Percentiles rank a stretch among this genome's conserved stretches.
These are phyloP conservation scores for Idaea aversata DNA, from an alignment of 2,888 invertebrate species.

Conservation along the genomic window DNA sequence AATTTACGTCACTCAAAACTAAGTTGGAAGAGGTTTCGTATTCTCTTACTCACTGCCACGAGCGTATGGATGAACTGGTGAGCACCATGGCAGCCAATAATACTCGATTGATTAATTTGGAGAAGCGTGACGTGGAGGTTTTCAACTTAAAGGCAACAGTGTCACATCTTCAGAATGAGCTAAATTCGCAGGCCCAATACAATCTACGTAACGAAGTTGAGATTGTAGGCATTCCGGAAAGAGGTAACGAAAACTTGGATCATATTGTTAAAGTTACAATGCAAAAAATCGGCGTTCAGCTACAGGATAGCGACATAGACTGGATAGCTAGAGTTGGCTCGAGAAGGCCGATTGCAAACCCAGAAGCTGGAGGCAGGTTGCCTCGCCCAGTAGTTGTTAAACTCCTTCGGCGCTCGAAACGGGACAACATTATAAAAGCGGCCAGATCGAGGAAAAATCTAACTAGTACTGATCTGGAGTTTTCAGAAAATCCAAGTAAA, in stretches of 20 bases:
- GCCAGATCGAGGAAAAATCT: not conserved
- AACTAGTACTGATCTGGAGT: not conserved
- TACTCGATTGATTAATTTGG: not conserved
- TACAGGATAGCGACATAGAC: not conserved
- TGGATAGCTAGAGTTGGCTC: not conserved
- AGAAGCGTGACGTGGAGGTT: not conserved
- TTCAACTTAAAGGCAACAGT: not conserved
- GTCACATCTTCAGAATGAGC: not conserved
- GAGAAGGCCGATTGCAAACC: not conserved
- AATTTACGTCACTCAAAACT: conserved; percentile 9
- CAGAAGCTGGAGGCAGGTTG: not conserved
- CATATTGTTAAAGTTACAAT: not conserved
- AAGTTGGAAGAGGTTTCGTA: conserved; percentile 11
- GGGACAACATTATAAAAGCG: not conserved
- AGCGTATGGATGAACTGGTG: conserved; percentile 11
- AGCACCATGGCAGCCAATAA: conserved; percentile 2
- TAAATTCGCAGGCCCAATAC: not conserved
- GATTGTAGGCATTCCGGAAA: not conserved
- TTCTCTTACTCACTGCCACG: conserved; percentile 9
- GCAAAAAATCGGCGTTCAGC: not conserved
- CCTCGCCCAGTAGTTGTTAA: not conserved
- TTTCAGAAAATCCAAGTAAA: not conserved
- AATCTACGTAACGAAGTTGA: not conserved
- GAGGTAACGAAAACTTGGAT: not conserved
- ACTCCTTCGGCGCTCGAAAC: not conserved